Base-by-base conservation (phyloP, 2,888 invertebrate species). In the Cephus sareptanus region DNA sequence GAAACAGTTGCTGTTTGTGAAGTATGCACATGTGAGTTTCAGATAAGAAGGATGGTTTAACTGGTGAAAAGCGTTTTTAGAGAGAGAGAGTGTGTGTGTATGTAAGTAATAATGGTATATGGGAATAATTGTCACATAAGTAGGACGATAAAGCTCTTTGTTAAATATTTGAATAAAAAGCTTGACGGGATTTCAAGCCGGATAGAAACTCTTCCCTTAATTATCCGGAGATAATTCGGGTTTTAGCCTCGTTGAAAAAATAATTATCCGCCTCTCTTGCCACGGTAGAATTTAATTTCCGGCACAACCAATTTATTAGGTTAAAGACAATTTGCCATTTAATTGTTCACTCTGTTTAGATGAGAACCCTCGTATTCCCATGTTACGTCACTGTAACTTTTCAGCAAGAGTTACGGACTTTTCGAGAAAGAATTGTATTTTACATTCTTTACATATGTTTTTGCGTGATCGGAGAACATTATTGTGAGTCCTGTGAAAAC, bases 11-110 rank as follows among this genome's bases (percentile, higher is more conserved):
- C 34, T 76, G 13, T 68, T 78, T 13, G 75, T 75, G 33, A 78
- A 78, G 73, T 78, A 73, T 68, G 75, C 73, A 6, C 78, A 78
- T n/a, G 78, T 78, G 76, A 78, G 78, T 78, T 70, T 31, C 1
- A 23, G 6, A 75, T 9, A 56, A 40, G 23, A 56, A 56, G 9
- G 56, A 9, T 23, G 2, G 9, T 23, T 56, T 56, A 56, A 56
- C 23, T 56, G 23, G 56, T 9, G 23, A 56, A 23, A 56, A 56
- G 56, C 56, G 9, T 56, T 23, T 56, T 56, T 40, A 15, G 15
- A 11, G 9, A 11, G 9, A 33, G 33, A 33, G 33, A 33, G 13
- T 12, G 37, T 4, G 37, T 13, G 23, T 2, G 6, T 23, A 1
- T 15, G 15, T 40, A 15, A 12, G 40, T 23, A 56, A 56, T 56